Conservation (phyloP, 2,797 vertebrate genomes). For the Sandelia bainsii region DNA sequence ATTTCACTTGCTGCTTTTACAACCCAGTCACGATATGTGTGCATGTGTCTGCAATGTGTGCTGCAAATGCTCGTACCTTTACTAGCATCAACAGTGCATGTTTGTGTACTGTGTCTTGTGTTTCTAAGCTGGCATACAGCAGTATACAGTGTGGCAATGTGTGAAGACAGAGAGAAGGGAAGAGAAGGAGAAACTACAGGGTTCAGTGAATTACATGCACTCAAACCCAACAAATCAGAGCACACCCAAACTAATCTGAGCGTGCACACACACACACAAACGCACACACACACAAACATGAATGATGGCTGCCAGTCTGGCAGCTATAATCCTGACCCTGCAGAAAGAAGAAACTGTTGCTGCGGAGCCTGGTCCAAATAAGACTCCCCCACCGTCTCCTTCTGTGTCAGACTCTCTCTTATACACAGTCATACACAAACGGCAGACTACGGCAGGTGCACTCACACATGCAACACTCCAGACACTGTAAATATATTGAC, state of each 20-base stretch:
- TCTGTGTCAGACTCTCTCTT: slow-evolving; percentile 22
- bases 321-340: slow-evolving; percentile 86
- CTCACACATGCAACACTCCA: slow-evolving; percentile 14
- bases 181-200: slow-evolving; percentile 86
- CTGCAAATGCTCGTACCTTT: slow-evolving; percentile 22
- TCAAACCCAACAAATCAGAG: slow-evolving; percentile 46
- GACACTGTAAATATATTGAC: slow-evolving; percentile 32
- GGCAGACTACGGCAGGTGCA: slow-evolving; percentile 6
- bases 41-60: slow-evolving; percentile 42
- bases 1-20: slow-evolving; percentile 52
- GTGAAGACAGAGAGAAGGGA: slow-evolving; percentile 34
- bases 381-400: slow-evolving; percentile 56
- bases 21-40: slow-evolving; percentile 36
- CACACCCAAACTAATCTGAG: slow-evolving; percentile 35
- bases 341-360: slow-evolving; percentile 81
- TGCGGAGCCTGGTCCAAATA: slow-evolving; percentile 77
- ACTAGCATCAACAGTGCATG: slow-evolving; percentile 10
- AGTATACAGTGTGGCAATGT: slow-evolving; percentile 5
- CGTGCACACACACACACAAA: slow-evolving; percentile 32
- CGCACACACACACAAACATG: slow-evolving; percentile 66
- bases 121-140: slow-evolving; percentile 11
- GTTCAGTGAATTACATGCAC: slow-evolving; percentile 81
- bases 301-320: slow-evolving; percentile 89
- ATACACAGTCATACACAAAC: slow-evolving; percentile 20
- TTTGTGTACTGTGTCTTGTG: slow-evolving; percentile 7